A percentile compares a stretch with the other conserved stretches of the same genome.
phyloP scores from a whole-genome alignment of 2,113 vertebrate genomes.

The Lipotes vexillifer region DNA sequence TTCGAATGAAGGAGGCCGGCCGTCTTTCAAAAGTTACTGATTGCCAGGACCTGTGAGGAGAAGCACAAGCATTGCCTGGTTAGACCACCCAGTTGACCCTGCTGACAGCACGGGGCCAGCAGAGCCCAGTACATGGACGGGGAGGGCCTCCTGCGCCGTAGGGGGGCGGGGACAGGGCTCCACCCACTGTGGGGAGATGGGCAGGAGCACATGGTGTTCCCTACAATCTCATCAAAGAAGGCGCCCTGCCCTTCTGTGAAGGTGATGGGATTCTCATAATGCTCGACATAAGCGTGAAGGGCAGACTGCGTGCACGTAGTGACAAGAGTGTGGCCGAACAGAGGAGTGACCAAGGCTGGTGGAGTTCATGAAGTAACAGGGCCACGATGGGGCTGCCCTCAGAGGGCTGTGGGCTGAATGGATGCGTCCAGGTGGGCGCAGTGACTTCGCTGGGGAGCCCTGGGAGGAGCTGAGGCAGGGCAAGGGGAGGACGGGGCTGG shows the following conservation, averaged over 20 bases:
- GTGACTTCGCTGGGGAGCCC: background rate
- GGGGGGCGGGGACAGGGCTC: rapidly evolving
- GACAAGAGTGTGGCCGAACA: background rate
- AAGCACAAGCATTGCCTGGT: constrained; percentile 46
- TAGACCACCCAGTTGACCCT: background rate
- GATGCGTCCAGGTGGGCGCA: rapidly evolving
- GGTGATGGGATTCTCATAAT: background rate
- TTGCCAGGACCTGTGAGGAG: constrained; percentile 92
- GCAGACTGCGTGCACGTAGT: background rate
- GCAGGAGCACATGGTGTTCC: rapidly evolving
- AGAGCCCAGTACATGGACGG: rapidly evolving
- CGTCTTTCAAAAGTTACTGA: constrained; percentile 92
- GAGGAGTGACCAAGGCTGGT: rapidly evolving
- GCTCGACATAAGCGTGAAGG: background rate
- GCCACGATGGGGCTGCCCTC: rapidly evolving
- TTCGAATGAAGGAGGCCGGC: constrained; percentile 94
- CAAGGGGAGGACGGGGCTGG: background rate
- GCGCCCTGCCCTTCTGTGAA: background rate
- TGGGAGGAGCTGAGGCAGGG: background rate
- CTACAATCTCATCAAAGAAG: background rate
- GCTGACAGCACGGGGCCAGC: rapidly evolving
- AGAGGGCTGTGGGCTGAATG: background rate
- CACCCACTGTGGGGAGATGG: no score
- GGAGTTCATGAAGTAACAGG: background rate
- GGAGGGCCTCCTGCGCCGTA: rapidly evolving